These are phyloP conservation scores for Strigamia crassipes DNA, from an alignment of 2,888 invertebrate genomes.

Conservation along the genomic window DNA sequence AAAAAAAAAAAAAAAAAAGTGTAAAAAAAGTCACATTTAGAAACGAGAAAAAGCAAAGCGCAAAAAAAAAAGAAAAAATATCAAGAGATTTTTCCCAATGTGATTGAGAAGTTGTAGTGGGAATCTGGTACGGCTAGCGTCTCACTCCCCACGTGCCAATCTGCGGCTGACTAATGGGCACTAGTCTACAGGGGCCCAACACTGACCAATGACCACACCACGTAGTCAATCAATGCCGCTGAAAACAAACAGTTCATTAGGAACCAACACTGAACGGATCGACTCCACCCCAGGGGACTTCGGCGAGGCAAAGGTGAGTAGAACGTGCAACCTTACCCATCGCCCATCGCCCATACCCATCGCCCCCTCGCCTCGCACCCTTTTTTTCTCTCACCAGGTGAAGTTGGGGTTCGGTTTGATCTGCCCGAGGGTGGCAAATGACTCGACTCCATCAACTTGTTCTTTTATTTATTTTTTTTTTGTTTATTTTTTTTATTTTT, in stretches of 20 bases:
- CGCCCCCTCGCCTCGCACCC: not conserved
- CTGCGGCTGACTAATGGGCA: conserved; percentile 41
- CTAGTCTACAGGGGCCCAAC: conserved; percentile 34
- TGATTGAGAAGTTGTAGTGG: conserved; percentile 43
- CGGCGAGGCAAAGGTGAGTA: conserved; percentile 39
- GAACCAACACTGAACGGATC: conserved; percentile 44
- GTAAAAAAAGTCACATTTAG: conserved; percentile 38
- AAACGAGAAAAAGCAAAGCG: conserved; percentile 22
- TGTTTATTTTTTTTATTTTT: not conserved
- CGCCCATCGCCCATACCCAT: not conserved
- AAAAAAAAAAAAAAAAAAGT: not conserved
- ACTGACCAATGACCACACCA: conserved; percentile 43
- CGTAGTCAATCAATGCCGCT: conserved; percentile 47
- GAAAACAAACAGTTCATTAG: conserved; percentile 48
- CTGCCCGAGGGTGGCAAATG: conserved; percentile 28
- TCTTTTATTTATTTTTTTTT: conserved; percentile 32
- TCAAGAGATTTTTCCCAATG: conserved; percentile 28
- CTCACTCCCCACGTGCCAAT: conserved; percentile 33
- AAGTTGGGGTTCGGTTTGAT: not conserved
- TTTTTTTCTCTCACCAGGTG: not conserved
- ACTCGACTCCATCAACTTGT: conserved; percentile 38
- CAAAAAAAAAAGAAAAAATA: not conserved
- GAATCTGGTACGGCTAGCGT: conserved; percentile 35
- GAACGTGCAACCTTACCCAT: conserved; percentile 10
- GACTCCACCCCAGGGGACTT: conserved; percentile 44